Base-by-base conservation (phyloP, 2,888 invertebrate genomes). In the Allolobophora icterica region DNA sequence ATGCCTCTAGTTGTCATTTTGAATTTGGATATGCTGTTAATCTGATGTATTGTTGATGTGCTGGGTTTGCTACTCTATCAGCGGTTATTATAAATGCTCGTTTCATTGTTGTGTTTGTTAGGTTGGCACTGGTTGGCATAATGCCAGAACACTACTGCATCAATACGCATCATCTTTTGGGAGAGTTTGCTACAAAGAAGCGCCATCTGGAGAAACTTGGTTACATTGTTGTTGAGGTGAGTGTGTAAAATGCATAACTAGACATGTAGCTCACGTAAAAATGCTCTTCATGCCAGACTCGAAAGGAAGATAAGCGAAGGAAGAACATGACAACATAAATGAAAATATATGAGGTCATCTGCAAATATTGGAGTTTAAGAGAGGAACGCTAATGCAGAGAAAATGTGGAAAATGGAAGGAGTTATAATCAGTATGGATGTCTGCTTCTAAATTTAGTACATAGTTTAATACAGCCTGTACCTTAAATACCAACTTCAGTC, bases 111-210 rank as follows among this genome's bases (percentile, higher is more conserved):
- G 35, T 34, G 40, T 38, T 89, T 84, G 3, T 30, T 91, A 94
- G 94, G 83, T 35, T 93, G 84, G 97, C 96, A 0, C 93, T 97
- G 83, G 94, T 97, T 91, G 96, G 97, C 91, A 96, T 97, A 94
- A 95, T 97, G 91, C 97, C 97, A 1, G 97, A 97, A 92, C 96
- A 97, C 94, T 97, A 96, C 94, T 97, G 97, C 94, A 96, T 96
- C 87, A 96, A 96, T 92, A 96, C 96, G 87, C 95, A 95, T 89
- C 95, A 96, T 90, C 94, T 97, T 38, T 95, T 96, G 93, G 97
- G 97, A 0, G 96, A 96, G 40, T 97, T 97, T 94, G 94, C 96
- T 5, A 96, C 97, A 96, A 96, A 96, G 92, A 96, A 96, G 91
- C 96, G 96, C 91, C 97, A 97, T 94, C 95, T 97, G 24, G 96